phyloP scores from a whole-genome alignment of 2,888 invertebrate genomes.

The Linnaemya tessellans region DNA sequence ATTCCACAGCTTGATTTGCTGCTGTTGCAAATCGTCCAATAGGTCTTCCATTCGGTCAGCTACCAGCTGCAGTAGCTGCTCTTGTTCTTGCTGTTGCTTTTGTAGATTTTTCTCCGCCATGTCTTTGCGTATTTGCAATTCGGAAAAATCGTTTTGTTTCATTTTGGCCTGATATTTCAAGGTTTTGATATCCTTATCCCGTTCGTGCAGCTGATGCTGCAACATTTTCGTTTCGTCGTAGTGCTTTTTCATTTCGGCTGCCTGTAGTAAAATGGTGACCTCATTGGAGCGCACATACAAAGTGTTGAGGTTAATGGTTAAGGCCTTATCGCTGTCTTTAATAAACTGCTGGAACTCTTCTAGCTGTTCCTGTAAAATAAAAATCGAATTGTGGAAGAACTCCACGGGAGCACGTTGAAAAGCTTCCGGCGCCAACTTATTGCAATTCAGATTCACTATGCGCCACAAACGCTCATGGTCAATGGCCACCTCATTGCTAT shows the following conservation, averaged over 20 bases:
- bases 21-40: slow-evolving; percentile 88
- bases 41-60: slow-evolving; percentile 87
- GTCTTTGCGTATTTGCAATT: slow-evolving; percentile 95
- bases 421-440: slow-evolving; percentile 83
- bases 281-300: slow-evolving; percentile 85
- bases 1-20: slow-evolving; percentile 97
- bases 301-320: slow-evolving; percentile 83
- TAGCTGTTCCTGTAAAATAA: slow-evolving; percentile 85
- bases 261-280: slow-evolving; percentile 90
- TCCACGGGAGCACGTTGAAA: slow-evolving; percentile 86
- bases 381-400: slow-evolving; percentile 72
- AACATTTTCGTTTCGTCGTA: slow-evolving; percentile 94
- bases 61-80: slow-evolving; percentile 74
- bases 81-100: slow-evolving; percentile 84
- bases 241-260: slow-evolving; percentile 94
- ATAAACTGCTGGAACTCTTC: slow-evolving; percentile 87
- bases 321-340: slow-evolving; percentile 92
- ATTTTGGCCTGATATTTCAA: slow-evolving; percentile 92
- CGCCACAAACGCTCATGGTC: slow-evolving; percentile 88
- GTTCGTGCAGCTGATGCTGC: slow-evolving; percentile 93
- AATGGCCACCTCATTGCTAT: slow-evolving; percentile 85
- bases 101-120: slow-evolving; percentile 94
- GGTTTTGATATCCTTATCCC: slow-evolving; percentile 96
- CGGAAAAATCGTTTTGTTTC: slow-evolving; percentile 95
- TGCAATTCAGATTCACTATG: slow-evolving; percentile 84